phyloP scores from a whole-genome alignment of 92 coral and sea anemone species.

The Phenganax subtilis region DNA sequence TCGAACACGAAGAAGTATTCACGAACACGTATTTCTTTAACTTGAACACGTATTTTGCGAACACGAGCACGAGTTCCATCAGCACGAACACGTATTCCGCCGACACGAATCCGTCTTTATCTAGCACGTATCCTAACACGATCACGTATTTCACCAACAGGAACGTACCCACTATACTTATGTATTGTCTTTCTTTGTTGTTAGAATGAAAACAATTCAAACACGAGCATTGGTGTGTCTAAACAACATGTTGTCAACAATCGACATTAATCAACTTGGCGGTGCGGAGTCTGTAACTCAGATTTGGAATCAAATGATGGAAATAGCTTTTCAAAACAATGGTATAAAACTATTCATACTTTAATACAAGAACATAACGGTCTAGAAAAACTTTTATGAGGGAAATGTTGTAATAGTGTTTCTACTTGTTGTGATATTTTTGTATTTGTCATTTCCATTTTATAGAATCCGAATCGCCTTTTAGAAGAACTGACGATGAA shows the following conservation, averaged over 20 bases:
- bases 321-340: slow-evolving; percentile 65
- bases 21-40: not conserved
- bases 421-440: not conserved
- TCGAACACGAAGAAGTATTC: not conserved
- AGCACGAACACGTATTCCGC: too few species aligned
- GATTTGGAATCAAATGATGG: slow-evolving; percentile 78
- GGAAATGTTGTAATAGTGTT: not conserved
- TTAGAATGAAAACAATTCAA: slow-evolving; percentile 59
- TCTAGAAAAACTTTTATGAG: too few species aligned
- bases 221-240: slow-evolving; percentile 87
- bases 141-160: too few species aligned
- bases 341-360: slow-evolving; percentile 45
- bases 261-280: slow-evolving; percentile 74
- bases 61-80: not conserved
- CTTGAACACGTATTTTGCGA: not conserved
- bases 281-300: slow-evolving; percentile 66
- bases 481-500: slow-evolving; percentile 56
- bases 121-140: too few species aligned
- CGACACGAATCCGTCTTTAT: too few species aligned
- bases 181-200: not conserved
- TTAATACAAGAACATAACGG: not conserved
- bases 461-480: slow-evolving; percentile 24
- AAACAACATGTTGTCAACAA: slow-evolving; percentile 80
- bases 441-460: not conserved
- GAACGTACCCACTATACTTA: not conserved